Percentiles rank a stretch among this genome's conserved stretches.
Conservation (phyloP, 2,888 invertebrate species). For the Plusia festucae region DNA sequence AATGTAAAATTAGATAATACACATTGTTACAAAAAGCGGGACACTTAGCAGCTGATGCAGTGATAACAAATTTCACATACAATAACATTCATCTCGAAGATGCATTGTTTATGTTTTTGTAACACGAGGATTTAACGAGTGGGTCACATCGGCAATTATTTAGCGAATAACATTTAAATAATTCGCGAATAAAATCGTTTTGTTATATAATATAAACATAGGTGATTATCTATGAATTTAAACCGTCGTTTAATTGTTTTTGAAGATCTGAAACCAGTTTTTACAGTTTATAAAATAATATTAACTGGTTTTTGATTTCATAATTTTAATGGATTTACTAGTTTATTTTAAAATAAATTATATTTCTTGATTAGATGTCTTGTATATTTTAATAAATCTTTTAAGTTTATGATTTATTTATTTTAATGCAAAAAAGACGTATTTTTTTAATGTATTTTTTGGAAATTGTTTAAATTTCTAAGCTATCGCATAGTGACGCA, state of each 20-base stretch:
- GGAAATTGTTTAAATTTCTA: neutral
- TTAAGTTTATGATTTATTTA: no score
- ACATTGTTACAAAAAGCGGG: constrained; percentile 28
- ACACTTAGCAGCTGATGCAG: constrained; percentile 24
- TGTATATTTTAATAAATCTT: no score
- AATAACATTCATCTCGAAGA: constrained; percentile 17
- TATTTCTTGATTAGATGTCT: no score
- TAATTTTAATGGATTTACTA: no score
- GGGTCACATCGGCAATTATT: constrained; percentile 11
- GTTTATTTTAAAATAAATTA: no score
- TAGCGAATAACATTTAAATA: no score
- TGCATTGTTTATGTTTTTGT: constrained; percentile 17
- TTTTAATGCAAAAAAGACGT: no score
- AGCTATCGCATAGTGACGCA: neutral
- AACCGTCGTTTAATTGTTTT: neutral
- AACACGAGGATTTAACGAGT: constrained; percentile 10
- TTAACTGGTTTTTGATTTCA: no score
- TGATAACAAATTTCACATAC: constrained; percentile 19
- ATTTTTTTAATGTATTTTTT: no score
- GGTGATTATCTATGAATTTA: no score
- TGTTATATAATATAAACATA: constrained; percentile 15
- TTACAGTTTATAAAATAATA: neutral
- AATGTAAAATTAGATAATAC: constrained; percentile 9
- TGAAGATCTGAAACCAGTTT: neutral
- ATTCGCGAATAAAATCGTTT: constrained; percentile 13